Percentiles rank a stretch among this genome's conserved stretches.
Evolutionary conservation across 1,140 invertebrate genomes (phyloP).

Genomic region (Drosophila nannoptera): DNA sequence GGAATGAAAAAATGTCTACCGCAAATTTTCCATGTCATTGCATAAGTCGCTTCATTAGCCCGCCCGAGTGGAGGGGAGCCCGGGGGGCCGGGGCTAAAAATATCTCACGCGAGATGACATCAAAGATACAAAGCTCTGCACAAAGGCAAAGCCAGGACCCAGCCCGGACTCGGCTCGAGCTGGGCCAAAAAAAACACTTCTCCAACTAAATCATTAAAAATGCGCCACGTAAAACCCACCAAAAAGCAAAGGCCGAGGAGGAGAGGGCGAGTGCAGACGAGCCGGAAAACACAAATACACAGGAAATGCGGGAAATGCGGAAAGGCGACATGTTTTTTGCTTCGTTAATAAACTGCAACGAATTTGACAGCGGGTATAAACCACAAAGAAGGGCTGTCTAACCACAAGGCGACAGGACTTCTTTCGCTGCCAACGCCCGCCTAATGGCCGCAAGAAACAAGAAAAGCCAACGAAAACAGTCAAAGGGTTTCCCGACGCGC

Average conservation of each 20-base stretch:
- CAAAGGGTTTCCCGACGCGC: slow-evolving; percentile 53
- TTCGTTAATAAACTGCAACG: slow-evolving; percentile 73
- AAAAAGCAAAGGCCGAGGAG: neutral
- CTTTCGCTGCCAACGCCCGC: slow-evolving; percentile 2
- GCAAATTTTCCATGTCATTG: slow-evolving; percentile 75
- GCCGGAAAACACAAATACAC: slow-evolving; percentile 3
- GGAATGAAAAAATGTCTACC: slow-evolving; percentile 42
- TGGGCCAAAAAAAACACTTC: slow-evolving; percentile 13
- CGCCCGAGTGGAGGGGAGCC: slow-evolving; percentile 19
- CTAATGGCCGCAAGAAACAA: slow-evolving; percentile 54
- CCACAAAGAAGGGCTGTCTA: slow-evolving; percentile 61
- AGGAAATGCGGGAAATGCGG: slow-evolving; percentile 44
- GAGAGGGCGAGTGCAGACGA: slow-evolving; percentile 1
- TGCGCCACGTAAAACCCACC: slow-evolving; percentile 10
- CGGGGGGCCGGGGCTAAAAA: slow-evolving; percentile 31
- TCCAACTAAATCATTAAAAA: slow-evolving; percentile 67
- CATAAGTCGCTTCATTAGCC: slow-evolving; percentile 75
- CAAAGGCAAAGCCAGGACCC: slow-evolving; percentile 20
- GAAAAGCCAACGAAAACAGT: slow-evolving; percentile 46
- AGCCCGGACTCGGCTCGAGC: too few species aligned
- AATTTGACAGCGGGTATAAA: slow-evolving; percentile 40
- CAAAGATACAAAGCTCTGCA: slow-evolving; percentile 51
- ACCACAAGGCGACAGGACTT: slow-evolving; percentile 57
- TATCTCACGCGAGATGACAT: slow-evolving; percentile 56
- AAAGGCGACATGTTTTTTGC: slow-evolving; percentile 69